These are phyloP conservation scores for Lepisosteus osseus DNA, from an alignment of 2,113 vertebrate genomes.

Conservation along the genomic window DNA sequence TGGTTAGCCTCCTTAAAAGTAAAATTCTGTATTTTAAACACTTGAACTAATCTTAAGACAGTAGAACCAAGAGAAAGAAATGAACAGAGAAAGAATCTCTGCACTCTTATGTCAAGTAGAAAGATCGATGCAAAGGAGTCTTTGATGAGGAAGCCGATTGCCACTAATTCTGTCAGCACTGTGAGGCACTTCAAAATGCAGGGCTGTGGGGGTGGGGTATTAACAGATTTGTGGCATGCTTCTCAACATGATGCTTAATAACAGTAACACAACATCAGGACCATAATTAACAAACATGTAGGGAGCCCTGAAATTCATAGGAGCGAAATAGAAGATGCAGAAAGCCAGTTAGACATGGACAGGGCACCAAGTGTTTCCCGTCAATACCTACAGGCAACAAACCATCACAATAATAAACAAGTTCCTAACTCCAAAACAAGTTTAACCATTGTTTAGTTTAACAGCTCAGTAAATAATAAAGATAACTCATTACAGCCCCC, in stretches of 20 bases:
- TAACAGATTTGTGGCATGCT: slow-evolving; percentile 20
- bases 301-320: slow-evolving; percentile 17
- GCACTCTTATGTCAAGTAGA: slow-evolving; percentile 44
- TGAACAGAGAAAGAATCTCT: slow-evolving; percentile 43
- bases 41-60: too few species aligned
- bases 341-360: not conserved
- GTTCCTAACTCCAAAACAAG: too few species aligned
- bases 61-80: slow-evolving; percentile 3
- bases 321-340: not conserved
- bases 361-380: too few species aligned
- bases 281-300: slow-evolving; percentile 50
- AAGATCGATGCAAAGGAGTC: slow-evolving; percentile 48
- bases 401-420: too few species aligned
- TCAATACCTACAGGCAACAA: too few species aligned
- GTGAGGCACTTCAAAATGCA: slow-evolving; percentile 37
- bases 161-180: slow-evolving; percentile 57
- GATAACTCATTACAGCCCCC: too few species aligned
- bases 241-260: slow-evolving; percentile 27
- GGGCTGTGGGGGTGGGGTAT: slow-evolving; percentile 1
- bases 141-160: slow-evolving; percentile 64
- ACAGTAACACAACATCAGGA: slow-evolving; percentile 34
- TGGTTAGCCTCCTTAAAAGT: too few species aligned
- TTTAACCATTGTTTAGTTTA: too few species aligned
- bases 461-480: too few species aligned
- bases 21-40: too few species aligned